phyloP scores from a whole-genome alignment of 2,797 vertebrate species.

The Rachycentron canadum region DNA sequence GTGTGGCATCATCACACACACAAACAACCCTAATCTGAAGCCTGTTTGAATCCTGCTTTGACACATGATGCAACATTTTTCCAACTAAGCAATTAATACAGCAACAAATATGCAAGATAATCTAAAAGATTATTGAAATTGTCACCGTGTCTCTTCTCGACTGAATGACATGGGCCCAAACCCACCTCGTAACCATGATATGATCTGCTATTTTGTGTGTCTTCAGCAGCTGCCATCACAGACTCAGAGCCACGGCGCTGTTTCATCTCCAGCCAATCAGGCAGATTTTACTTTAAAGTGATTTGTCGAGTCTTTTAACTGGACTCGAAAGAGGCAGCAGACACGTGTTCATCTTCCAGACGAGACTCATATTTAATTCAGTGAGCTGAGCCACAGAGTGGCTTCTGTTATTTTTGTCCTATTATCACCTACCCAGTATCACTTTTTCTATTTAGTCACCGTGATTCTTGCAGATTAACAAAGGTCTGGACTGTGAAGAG shows the following conservation, averaged over 20 bases:
- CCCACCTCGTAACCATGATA: not conserved
- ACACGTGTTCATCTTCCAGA: slow-evolving; percentile 54
- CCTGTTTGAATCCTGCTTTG: not conserved
- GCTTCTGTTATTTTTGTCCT: slow-evolving; percentile 50
- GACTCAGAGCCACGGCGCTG: not conserved
- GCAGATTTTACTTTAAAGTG: slow-evolving; percentile 23
- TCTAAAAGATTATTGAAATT: too few relatives aligned
- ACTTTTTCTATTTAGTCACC: slow-evolving; percentile 28
- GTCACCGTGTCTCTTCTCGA: not conserved
- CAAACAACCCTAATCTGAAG: not conserved
- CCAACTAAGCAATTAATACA: too few relatives aligned
- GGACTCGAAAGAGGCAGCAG: slow-evolving; percentile 18
- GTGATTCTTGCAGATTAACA: slow-evolving; percentile 21
- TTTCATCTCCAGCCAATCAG: slow-evolving; percentile 17
- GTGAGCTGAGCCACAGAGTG: slow-evolving; percentile 21
- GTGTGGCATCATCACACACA: not conserved
- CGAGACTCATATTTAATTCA: slow-evolving; percentile 68
- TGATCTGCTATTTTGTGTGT: not conserved
- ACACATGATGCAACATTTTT: not conserved
- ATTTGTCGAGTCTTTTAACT: slow-evolving; percentile 42
- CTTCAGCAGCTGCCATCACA: slow-evolving; percentile 21
- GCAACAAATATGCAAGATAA: too few relatives aligned
- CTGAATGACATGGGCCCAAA: not conserved
- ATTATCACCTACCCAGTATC: slow-evolving; percentile 22
- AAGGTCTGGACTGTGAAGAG: not conserved